Percentiles rank a stretch among this genome's conserved stretches.
Evolutionary conservation across 2,797 vertebrate species (phyloP).

Genomic region (Salmo trutta): DNA sequence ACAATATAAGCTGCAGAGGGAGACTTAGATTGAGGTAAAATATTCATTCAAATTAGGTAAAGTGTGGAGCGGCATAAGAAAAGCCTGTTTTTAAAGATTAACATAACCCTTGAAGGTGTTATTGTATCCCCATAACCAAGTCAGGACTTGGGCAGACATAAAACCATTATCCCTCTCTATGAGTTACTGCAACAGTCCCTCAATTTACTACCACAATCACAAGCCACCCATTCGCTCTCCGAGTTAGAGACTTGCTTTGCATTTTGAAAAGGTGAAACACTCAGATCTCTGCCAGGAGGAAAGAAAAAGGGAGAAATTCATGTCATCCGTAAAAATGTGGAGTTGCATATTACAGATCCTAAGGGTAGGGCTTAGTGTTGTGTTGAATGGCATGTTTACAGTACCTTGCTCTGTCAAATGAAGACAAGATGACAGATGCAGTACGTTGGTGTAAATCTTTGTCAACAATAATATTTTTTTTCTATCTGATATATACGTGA

Average conservation of each 20-base stretch:
- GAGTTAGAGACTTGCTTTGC: conserved; percentile 77
- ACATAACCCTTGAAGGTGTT: conserved; percentile 72
- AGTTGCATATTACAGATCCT: conserved; percentile 68
- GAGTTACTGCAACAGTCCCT: conserved; percentile 76
- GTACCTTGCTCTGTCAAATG: neutral
- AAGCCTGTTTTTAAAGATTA: conserved; percentile 73
- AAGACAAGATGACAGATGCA: neutral
- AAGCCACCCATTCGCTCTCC: conserved; percentile 73
- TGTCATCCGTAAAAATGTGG: conserved; percentile 65
- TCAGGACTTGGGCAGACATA: conserved; percentile 68
- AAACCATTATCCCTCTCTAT: conserved; percentile 63
- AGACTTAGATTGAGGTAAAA: conserved; percentile 56
- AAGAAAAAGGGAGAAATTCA: conserved; percentile 66
- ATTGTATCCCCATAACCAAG: conserved; percentile 71
- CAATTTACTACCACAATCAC: conserved; percentile 78
- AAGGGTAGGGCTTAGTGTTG: neutral
- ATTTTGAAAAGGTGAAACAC: conserved; percentile 82
- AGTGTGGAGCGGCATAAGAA: conserved; percentile 69
- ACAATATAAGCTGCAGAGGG: conserved; percentile 44
- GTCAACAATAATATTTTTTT: neutral
- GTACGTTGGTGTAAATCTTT: neutral
- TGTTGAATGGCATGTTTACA: neutral
- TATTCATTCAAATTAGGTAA: conserved; percentile 71
- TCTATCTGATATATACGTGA: neutral
- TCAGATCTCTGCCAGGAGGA: conserved; percentile 76